Evolutionary conservation across 2,113 vertebrate genomes (phyloP), one percentile per base, ranked within the genome.

Genomic region (Ctenodactylus gundi): DNA sequence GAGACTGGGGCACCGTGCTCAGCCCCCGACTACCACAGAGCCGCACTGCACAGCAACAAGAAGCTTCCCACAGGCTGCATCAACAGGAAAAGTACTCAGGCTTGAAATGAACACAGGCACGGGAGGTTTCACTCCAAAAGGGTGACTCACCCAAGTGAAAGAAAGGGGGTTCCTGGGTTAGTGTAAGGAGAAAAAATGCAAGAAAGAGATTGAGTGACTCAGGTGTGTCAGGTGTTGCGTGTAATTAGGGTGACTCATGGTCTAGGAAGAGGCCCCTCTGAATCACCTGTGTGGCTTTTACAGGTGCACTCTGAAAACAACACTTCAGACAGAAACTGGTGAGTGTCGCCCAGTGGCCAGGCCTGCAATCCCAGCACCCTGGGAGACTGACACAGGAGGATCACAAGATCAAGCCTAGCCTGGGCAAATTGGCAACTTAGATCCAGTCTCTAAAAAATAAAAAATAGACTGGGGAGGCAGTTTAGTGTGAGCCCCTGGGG

Each of bases 171-270:
- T 94, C 75, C 89, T 87, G 65, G 92, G 41, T 85, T 58, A 60
- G 49, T n/a, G 4, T 23, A 72, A 81, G 49, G 23, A 51, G 6
- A 1, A 29, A 83, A 83, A 44, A n/a, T n/a, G 57, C 10, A 53
- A 53, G 60, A 39, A 57, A 88, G 67, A 64, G 44, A 83, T 65
- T 7, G n/a, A 91, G 34, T 60, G 91, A 77, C n/a, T 83, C 68
- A 89, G 58, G 91, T 95, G 67, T 70, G 57, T 75, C 58, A 44
- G 58, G 36, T 77, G 62, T 39, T 82, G 73, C n/a, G 21, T 34
- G 65, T 91, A 88, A 96, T 89, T 65, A 94, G 36, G 17, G 41
- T 96, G 94, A 95, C 55, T 93, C 92, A 87, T 12, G 7, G 88
- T 58, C 31, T 39, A 49, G 82, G 75, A 39, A 51, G 20, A 65